Base-by-base conservation (phyloP, 2,113 vertebrate species). In the Synchiropus splendidus region DNA sequence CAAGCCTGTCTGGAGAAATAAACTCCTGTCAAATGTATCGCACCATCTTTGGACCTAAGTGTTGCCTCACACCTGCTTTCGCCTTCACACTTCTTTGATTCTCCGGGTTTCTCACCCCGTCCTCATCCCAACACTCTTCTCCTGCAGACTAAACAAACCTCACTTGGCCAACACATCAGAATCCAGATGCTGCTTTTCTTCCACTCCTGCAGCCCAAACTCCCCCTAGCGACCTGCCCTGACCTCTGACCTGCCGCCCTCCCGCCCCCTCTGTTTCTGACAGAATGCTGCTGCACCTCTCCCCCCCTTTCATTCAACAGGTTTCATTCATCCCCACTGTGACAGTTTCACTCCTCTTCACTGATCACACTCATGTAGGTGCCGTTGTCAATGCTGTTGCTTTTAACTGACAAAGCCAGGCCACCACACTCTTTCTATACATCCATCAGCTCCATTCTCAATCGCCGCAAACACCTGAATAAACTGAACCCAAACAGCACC, bases 91-190 rank as follows among this genome's bases (percentile, higher is more conserved):
- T 53, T 15, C 61, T 49, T 67, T 60, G 50, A 56, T 61, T 67
- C 59, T 67, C 42, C 55, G 27, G 21, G 65, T 54, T 45, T 59
- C 36, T 50, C 33, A 36, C 40, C 45, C 46, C 45, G 59, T 31
- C 55, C 35, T 44, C 51, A 51, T 54, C 51, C 43, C 52, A 45
- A 40, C 74, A 63, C 76, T 72, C 66, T 45, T 39, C 45, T 69
- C 61, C 85, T 87, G 88, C 86, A 98, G 94, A 98, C 93, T 96
- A 97, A 98, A 97, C 92, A 97, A 89, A 90, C 88, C 86, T 83
- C 88, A 87, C 90, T 92, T 89, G 89, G 88, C 91, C 90, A 89
- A 84, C 85, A 82, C 82, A 85, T 89, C 82, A 84, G 85, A 82
- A 88, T 92, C 91, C 92, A 95, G 92, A 94, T 94, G 91, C 89